Evolutionary conservation across 2,797 vertebrate species (phyloP).

Genomic region (Chaenodraco wilsoni): DNA sequence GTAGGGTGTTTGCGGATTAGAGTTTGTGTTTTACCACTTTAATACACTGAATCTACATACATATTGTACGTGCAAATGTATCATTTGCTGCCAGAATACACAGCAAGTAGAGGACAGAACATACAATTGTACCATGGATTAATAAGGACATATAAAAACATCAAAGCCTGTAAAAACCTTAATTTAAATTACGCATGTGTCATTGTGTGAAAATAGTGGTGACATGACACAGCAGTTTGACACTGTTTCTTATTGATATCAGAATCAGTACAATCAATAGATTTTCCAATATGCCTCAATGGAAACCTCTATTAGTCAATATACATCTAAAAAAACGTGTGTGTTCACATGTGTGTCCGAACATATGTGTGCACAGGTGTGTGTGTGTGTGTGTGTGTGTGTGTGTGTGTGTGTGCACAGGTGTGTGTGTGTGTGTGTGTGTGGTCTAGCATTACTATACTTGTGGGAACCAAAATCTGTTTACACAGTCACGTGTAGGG

Average conservation of each 20-base stretch:
- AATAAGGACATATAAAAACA: background rate
- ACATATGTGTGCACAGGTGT: background rate
- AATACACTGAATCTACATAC: background rate
- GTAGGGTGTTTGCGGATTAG: background rate
- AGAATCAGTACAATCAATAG: slow-evolving; percentile 25
- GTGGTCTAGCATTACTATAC: too few relatives aligned
- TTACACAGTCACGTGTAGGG: too few relatives aligned
- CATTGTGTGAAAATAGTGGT: background rate
- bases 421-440: too few relatives aligned
- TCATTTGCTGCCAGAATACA: background rate
- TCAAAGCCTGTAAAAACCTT: background rate
- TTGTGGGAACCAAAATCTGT: too few relatives aligned
- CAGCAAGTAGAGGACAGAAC: background rate
- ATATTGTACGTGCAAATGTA: background rate
- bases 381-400: background rate
- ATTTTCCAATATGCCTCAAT: slow-evolving; percentile 21
- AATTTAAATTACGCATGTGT: background rate
- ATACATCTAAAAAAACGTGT: background rate
- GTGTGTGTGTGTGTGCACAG: too few relatives aligned
- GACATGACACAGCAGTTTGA: slow-evolving; percentile 13
- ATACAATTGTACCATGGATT: background rate
- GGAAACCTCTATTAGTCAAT: slow-evolving; percentile 36
- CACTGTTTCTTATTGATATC: slow-evolving; percentile 23
- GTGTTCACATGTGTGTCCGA: background rate
- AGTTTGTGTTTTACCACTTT: background rate